These are phyloP conservation scores for Pelodiscus sinensis DNA, from an alignment of 2,113 vertebrate genomes.

Conservation along the genomic window DNA sequence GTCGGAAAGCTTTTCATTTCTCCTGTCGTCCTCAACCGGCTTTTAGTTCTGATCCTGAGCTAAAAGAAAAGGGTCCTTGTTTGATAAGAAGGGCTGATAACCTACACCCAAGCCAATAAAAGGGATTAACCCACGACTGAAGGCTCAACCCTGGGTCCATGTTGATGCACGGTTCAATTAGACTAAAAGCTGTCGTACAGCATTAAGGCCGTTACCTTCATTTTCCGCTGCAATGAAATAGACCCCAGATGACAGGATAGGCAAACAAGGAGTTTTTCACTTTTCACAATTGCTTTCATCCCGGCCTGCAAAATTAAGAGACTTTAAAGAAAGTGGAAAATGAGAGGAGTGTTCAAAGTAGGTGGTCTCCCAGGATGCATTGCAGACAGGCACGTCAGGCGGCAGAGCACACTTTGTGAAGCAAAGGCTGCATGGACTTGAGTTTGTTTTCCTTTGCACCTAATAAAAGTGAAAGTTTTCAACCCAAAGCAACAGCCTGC, in stretches of 20 bases:
- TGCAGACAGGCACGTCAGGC: slow-evolving; percentile 47
- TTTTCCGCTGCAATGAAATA: slow-evolving; percentile 66
- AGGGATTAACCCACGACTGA: slow-evolving; percentile 60
- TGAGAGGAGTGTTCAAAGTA: slow-evolving; percentile 64
- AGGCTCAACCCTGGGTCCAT: slow-evolving; percentile 55
- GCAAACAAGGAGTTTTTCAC: slow-evolving; percentile 61
- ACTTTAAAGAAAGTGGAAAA: slow-evolving; percentile 63
- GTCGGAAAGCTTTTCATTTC: slow-evolving; percentile 61
- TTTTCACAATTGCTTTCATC: slow-evolving; percentile 72
- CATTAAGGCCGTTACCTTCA: slow-evolving; percentile 62
- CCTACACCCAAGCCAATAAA: slow-evolving; percentile 59
- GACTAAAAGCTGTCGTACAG: slow-evolving; percentile 71
- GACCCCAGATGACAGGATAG: slow-evolving; percentile 67
- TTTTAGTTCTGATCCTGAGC: slow-evolving; percentile 47
- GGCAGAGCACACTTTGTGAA: slow-evolving; percentile 38
- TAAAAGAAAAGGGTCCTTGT: slow-evolving; percentile 68
- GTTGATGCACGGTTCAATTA: slow-evolving; percentile 46
- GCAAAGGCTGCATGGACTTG: slow-evolving; percentile 29
- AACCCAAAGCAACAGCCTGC: slow-evolving; percentile 64
- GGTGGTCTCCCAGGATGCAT: slow-evolving; percentile 42
- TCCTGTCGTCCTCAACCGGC: slow-evolving; percentile 61
- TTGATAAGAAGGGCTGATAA: slow-evolving; percentile 71
- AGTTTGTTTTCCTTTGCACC: slow-evolving; percentile 72
- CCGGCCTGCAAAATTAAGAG: slow-evolving; percentile 63
- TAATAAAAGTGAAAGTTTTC: slow-evolving; percentile 73